Evolutionary conservation across 2,888 invertebrate genomes (phyloP), one percentile per base, ranked within the genome.

Genomic region (Nudaria mundana): DNA sequence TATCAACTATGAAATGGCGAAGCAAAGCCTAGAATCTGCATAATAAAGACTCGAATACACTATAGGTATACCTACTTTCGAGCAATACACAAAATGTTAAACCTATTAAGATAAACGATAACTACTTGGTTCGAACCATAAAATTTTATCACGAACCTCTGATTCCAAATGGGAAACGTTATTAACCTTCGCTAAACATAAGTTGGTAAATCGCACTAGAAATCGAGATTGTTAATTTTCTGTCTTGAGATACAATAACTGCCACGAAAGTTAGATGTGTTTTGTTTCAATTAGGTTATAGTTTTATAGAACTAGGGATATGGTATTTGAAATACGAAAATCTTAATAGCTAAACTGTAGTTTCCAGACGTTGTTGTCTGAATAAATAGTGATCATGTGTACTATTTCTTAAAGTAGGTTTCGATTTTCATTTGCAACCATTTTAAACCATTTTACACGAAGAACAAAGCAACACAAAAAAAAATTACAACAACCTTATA

Each of bases 41-140:
- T 56, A 56, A 29, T 49, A 50, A 53, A 59, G 52, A 37, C 41
- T 44, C 37, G 44, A 50, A 28, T 37, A n/a, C n/a, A n/a, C n/a
- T n/a, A n/a, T n/a, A n/a, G n/a, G n/a, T n/a, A n/a, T 55, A 56
- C 53, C 46, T 50, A 24, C 55, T 54, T 44, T 52, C 18, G n/a
- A 26, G 14, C 43, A 55, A 35, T 54, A 16, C 56, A 52, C 67
- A 70, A 64, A 71, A 61, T 63, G 60, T 59, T 64, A 55, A 48
- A 56, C 61, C 63, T 65, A 68, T 71, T 66, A 67, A 67, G 52
- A 51, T 63, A 63, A 71, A 64, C 63, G 61, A 62, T 70, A 61
- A 5, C 20, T 20, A 20, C 60, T 65, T 50, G 46, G 52, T 66
- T 65, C 56, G 48, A 60, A 53, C 51, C 56, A 63, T 74, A 66